Evolutionary conservation across 2,113 vertebrate species (phyloP).

Genomic region (Candoia aspera): DNA sequence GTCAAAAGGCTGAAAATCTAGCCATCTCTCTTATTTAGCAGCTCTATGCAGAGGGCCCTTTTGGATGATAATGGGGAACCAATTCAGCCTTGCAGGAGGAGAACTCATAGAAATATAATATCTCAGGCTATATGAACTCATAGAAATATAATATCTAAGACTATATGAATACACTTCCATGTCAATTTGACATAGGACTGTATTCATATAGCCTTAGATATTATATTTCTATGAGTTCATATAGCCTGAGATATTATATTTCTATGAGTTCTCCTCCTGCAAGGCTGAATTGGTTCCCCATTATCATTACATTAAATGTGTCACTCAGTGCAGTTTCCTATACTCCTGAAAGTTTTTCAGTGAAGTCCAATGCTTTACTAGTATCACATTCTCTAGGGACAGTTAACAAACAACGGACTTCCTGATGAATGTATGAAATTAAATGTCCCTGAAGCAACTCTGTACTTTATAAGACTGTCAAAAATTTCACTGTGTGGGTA

Average conservation of each 20-base stretch:
- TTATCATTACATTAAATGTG: constrained; percentile 19
- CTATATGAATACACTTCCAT: neutral
- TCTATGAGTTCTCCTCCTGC: neutral
- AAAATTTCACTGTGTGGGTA: neutral
- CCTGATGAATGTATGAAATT: neutral
- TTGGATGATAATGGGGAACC: neutral
- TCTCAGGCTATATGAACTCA: no score
- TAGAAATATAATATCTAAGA: no score
- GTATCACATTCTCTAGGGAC: neutral
- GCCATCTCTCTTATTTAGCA: neutral
- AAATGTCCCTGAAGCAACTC: neutral
- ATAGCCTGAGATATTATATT: neutral
- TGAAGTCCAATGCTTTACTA: neutral
- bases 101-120: neutral
- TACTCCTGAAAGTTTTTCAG: neutral
- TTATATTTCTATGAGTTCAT: no score
- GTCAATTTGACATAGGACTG: neutral
- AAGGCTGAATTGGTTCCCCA: neutral
- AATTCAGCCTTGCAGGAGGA: neutral
- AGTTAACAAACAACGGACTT: neutral
- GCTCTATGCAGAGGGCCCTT: neutral
- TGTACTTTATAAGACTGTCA: neutral
- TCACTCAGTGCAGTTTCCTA: constrained; percentile 12
- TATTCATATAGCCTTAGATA: no score
- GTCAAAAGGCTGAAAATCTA: neutral